Percentiles rank a stretch among this genome's conserved stretches.
These are phyloP conservation scores for Sycophaga agraensis DNA, from an alignment of 1,140 invertebrate species.

Conservation along the genomic window DNA sequence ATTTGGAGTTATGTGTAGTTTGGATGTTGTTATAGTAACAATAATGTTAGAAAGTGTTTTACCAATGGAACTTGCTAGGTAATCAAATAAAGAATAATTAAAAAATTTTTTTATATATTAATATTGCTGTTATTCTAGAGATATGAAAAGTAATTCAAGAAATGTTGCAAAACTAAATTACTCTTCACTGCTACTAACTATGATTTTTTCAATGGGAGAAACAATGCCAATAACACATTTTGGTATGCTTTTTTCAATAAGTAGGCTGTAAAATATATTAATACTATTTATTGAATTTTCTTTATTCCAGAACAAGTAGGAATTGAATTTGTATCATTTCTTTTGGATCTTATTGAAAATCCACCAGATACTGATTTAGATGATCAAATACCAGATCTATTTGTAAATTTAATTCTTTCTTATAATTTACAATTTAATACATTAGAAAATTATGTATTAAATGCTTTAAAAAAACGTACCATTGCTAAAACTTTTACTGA, in stretches of 20 bases:
- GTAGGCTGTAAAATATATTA: not conserved
- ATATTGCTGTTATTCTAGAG: conserved; percentile 50
- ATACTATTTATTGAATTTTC: conserved; percentile 21
- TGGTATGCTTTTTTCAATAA: conserved; percentile 28
- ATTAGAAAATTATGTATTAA: conserved; percentile 74
- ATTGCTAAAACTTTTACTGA: conserved; percentile 86
- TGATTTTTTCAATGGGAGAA: conserved; percentile 86
- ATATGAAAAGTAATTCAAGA: conserved; percentile 72
- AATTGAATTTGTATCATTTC: conserved; percentile 74
- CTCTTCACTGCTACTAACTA: conserved; percentile 77
- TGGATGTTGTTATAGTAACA: conserved; percentile 76
- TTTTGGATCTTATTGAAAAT: conserved; percentile 79
- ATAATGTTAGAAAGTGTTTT: conserved; percentile 83
- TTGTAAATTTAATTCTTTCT: conserved; percentile 80
- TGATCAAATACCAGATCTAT: conserved; percentile 78
- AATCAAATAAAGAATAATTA: conserved; percentile 25
- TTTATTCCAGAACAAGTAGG: conserved; percentile 74
- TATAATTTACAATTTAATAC: conserved; percentile 83
- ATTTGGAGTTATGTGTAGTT: conserved; percentile 82
- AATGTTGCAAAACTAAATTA: conserved; percentile 71
- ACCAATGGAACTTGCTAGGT: conserved; percentile 82
- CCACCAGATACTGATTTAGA: conserved; percentile 74
- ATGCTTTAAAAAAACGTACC: conserved; percentile 69
- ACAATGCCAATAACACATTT: conserved; percentile 81
- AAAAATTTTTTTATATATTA: conserved; percentile 33